phyloP scores from a whole-genome alignment of 2,113 vertebrate species.

The Dryoscopus gambensis region DNA sequence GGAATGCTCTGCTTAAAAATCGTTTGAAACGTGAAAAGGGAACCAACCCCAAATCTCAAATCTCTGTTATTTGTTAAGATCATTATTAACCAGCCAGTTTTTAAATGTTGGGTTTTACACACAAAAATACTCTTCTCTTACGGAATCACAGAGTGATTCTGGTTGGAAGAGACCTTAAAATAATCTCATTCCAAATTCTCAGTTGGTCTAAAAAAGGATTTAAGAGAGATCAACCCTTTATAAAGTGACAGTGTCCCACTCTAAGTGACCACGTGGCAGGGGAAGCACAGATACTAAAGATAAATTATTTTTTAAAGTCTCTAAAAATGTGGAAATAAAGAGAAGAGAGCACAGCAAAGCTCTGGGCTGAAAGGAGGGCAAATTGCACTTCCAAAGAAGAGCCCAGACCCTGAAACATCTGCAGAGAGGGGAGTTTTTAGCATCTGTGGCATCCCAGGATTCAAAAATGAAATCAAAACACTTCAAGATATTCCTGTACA shows the following conservation, averaged over 20 bases:
- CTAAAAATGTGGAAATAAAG: neutral
- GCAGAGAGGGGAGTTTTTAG: neutral
- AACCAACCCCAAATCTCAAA: neutral
- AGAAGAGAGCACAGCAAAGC: neutral
- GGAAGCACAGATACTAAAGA: neutral
- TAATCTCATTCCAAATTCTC: neutral
- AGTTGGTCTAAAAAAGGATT: neutral
- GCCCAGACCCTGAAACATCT: neutral
- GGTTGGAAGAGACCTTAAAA: neutral
- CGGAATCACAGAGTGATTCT: neutral
- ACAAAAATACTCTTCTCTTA: neutral
- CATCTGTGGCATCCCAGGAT: neutral
- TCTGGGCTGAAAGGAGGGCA: neutral
- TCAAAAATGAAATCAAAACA: neutral
- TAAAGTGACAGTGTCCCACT: neutral
- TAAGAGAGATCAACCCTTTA: neutral
- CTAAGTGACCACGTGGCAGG: neutral
- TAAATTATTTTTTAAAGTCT: neutral
- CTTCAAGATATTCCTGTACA: neutral
- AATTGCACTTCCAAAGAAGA: neutral
- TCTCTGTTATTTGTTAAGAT: neutral
- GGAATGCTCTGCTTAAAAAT: neutral
- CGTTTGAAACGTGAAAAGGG: neutral
- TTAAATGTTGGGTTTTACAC: neutral
- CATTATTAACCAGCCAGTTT: neutral